Base-by-base conservation (phyloP, 1,140 invertebrate genomes). In the Trichonephila clavipes region DNA sequence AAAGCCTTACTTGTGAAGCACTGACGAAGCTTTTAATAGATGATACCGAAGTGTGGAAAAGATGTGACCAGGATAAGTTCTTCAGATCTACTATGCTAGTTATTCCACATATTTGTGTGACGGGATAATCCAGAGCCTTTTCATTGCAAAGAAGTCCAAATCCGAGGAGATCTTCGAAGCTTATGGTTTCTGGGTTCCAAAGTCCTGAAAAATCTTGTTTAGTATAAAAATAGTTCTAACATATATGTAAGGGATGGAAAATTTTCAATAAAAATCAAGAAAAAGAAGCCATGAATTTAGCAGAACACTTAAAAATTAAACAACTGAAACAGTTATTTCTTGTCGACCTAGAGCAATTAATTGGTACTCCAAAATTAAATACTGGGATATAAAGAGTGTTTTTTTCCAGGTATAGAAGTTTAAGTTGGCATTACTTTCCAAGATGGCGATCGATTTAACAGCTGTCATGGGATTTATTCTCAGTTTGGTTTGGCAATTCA, bases 81-180 rank as follows among this genome's bases (percentile, higher is more conserved):
- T 97, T 98, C 98, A 98, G 98, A 95, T 99, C 98, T 10, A 98
- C 97, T 93, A 98, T 97, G 34, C 97, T 97, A 28, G 98, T 97
- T 95, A 98, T 98, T 89, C 98, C 98, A 95, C 96, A 97, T 12
- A 98, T 97, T 96, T 98, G 98, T 95, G 97, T 98, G 95, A 97
- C 97, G 21, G 97, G 96, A 94, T 98, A 97, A 94, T 97, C 96
- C 69, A 98, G 97, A 1, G 98, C 96, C 93, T 97, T 97, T 95
- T 98, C 98, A 40, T 98, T 95, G 12, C 97, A 97, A 82, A 98
- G 96, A 66, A 98, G 96, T 21, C 98, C 96, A 3, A 98, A 97
- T 16, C 92, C 61, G 2, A 94, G 14, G 10, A 95, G 6, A 5
- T 77, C 51, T 59, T 95, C 94, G 77, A 94, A 92, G 44, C 28